Evolutionary conservation across 2,797 vertebrate species (phyloP).

Genomic region (Petrocephalus sullivani): DNA sequence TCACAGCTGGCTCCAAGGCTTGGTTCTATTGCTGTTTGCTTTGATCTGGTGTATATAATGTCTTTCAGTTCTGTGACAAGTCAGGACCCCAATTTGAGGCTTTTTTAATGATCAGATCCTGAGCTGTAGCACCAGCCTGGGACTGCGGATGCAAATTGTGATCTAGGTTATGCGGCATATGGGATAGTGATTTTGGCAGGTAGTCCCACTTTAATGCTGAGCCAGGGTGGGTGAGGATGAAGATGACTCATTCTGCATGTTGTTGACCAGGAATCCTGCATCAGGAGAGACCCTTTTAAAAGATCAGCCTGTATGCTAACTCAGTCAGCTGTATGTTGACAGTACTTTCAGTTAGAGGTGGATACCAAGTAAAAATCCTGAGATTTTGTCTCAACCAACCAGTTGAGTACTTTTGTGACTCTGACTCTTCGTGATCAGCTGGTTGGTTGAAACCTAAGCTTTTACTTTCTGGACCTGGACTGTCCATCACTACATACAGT

Average conservation of each 20-base stretch:
- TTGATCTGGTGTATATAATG: not conserved
- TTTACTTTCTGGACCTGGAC: not conserved
- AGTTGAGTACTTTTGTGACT: not conserved
- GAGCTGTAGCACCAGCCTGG: not conserved
- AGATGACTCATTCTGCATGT: not conserved
- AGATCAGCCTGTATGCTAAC: not conserved
- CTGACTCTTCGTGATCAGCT: not conserved
- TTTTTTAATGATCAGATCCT: not conserved
- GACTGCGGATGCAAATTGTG: not conserved
- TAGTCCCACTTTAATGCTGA: not conserved
- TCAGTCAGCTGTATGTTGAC: not conserved
- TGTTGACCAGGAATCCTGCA: not conserved
- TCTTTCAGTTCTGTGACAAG: not conserved
- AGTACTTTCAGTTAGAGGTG: not conserved
- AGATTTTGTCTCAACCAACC: too few species aligned
- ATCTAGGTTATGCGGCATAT: not conserved
- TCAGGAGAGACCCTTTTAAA: not conserved
- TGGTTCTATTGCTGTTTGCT: not conserved
- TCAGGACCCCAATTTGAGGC: not conserved
- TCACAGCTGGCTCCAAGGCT: not conserved
- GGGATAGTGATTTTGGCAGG: not conserved
- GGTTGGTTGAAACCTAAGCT: not conserved
- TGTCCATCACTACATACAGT: not conserved
- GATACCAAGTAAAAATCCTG: too few species aligned
- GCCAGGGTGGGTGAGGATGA: not conserved